Percentiles rank a stretch among this genome's conserved stretches.
These are phyloP conservation scores for Halcyon malimbica DNA, from an alignment of 2,113 vertebrate species.

Conservation along the genomic window DNA sequence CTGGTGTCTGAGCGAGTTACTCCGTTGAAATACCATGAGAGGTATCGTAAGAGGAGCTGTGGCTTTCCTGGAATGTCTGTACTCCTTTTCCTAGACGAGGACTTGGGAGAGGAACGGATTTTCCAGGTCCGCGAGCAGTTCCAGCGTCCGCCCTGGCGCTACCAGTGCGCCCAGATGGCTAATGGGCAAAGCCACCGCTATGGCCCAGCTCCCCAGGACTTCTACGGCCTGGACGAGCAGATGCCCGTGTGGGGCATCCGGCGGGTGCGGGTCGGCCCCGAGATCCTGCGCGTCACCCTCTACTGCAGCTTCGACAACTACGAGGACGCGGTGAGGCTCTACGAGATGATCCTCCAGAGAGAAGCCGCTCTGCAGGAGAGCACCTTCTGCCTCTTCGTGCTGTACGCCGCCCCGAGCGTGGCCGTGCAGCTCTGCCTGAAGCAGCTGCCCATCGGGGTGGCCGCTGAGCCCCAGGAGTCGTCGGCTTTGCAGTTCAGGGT, in stretches of 20 bases:
- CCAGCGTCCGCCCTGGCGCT: conserved; percentile 87
- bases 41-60: conserved; percentile 47
- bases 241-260: conserved; percentile 93
- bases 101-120: conserved; percentile 85
- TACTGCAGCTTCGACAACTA: conserved; percentile 90
- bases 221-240: conserved; percentile 86
- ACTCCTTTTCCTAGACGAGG: conserved; percentile 87
- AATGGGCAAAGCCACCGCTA: conserved; percentile 39
- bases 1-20: conserved; percentile 86
- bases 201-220: conserved; percentile 79
- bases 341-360: conserved; percentile 86
- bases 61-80: conserved; percentile 88
- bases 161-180: conserved; percentile 74
- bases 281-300: conserved; percentile 87
- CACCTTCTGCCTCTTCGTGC: conserved; percentile 81
- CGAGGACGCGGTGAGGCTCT: conserved; percentile 86
- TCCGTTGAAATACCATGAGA: conserved; percentile 64
- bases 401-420: conserved; percentile 57
- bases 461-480: conserved; percentile 79
- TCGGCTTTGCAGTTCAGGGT: conserved; percentile 90
- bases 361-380: conserved; percentile 78
- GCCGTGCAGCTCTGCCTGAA: conserved; percentile 89
- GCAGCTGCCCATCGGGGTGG: conserved; percentile 83
- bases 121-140: conserved; percentile 84
- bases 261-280: conserved; percentile 79